phyloP scores from a whole-genome alignment of 2,113 vertebrate species.

The Melospiza georgiana region DNA sequence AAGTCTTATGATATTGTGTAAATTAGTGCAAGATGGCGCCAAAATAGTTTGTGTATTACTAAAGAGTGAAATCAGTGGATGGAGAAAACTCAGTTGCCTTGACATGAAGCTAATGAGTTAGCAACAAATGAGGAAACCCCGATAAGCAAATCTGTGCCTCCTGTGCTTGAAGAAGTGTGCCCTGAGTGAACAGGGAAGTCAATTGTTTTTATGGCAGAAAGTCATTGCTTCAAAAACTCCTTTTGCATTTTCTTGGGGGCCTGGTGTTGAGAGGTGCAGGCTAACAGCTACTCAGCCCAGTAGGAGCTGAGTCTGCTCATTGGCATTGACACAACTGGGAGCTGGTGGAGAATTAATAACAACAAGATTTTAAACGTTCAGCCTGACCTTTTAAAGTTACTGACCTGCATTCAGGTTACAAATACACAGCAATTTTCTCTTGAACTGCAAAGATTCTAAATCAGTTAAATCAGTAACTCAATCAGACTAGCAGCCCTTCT shows the following conservation, averaged over 20 bases:
- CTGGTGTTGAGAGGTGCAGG: not conserved
- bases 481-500: not conserved
- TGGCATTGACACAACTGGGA: conserved; percentile 1
- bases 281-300: not conserved
- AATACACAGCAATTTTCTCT: conserved; percentile 17
- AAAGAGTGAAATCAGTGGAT: not conserved
- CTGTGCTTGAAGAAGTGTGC: not conserved
- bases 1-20: not conserved
- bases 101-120: not conserved
- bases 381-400: conserved; percentile 44
- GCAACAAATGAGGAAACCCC: not conserved
- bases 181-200: not conserved
- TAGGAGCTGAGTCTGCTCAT: not conserved
- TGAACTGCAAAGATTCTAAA: conserved; percentile 15
- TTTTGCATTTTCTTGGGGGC: not conserved
- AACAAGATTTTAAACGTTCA: not conserved
- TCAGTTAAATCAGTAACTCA: conserved; percentile 27
- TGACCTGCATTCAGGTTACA: conserved; percentile 55
- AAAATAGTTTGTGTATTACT: not conserved
- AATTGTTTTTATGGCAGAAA: not conserved
- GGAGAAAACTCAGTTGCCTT: not conserved
- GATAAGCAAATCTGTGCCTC: not conserved
- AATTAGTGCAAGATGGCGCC: not conserved
- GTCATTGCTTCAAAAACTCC: not conserved
- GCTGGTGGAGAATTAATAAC: conserved; percentile 1